Percentiles rank a stretch among this genome's conserved stretches.
Conservation (phyloP, 2,797 vertebrate species). For the Melanotaenia nigrans region DNA sequence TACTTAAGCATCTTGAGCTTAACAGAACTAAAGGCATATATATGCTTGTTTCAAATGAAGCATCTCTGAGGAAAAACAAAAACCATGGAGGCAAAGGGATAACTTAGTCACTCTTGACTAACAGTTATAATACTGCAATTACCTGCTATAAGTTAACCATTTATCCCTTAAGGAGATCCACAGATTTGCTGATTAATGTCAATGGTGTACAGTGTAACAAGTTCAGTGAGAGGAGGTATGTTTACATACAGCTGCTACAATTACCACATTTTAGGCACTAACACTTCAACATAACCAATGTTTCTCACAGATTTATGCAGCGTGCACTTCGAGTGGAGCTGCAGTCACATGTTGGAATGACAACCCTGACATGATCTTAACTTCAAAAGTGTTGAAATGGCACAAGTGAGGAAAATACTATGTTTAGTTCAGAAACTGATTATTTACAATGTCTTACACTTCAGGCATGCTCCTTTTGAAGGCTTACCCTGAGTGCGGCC, state of each 20-base stretch:
- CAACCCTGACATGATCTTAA: slow-evolving; percentile 9
- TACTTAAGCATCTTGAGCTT: slow-evolving; percentile 47
- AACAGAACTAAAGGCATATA: slow-evolving; percentile 19
- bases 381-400: slow-evolving; percentile 59
- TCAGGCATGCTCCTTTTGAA: slow-evolving; percentile 68
- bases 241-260: slow-evolving; percentile 65
- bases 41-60: not conserved
- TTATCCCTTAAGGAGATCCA: slow-evolving; percentile 8
- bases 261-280: slow-evolving; percentile 67
- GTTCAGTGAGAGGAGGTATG: slow-evolving; percentile 38
- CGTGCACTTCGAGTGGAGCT: slow-evolving; percentile 45
- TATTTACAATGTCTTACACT: slow-evolving; percentile 59
- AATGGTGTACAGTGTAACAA: slow-evolving; percentile 35
- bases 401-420: slow-evolving; percentile 55
- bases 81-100: not conserved
- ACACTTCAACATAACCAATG: slow-evolving; percentile 47
- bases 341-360: slow-evolving; percentile 47
- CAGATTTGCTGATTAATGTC: slow-evolving; percentile 12
- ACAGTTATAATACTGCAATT: not conserved
- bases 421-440: slow-evolving; percentile 51
- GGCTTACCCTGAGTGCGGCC: slow-evolving; percentile 65
- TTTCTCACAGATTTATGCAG: slow-evolving; percentile 28
- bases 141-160: slow-evolving; percentile 4
- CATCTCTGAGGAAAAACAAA: not conserved
- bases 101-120: not conserved